Percentiles rank a stretch among this genome's conserved stretches.
These are phyloP conservation scores for Sebastes matsubarae DNA, from an alignment of 2,797 vertebrate species.

Conservation along the genomic window DNA sequence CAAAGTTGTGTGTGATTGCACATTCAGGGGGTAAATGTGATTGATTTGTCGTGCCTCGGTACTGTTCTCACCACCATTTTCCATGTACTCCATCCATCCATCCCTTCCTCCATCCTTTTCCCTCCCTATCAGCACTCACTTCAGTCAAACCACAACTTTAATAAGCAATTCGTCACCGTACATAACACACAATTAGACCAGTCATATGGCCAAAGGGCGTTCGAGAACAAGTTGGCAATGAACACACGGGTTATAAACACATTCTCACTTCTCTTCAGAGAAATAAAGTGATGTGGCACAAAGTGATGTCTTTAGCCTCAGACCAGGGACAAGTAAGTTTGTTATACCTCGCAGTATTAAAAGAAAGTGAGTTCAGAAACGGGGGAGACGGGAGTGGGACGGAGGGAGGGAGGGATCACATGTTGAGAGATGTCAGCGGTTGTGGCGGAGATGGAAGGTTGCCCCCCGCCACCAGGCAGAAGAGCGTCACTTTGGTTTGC, in stretches of 20 bases:
- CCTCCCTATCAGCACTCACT: constrained; percentile 45
- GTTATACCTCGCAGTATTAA: constrained; percentile 59
- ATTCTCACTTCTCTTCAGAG: constrained; percentile 59
- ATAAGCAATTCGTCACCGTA: constrained; percentile 71
- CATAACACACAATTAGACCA: constrained; percentile 70
- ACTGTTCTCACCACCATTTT: constrained; percentile 6
- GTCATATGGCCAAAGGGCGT: constrained; percentile 71
- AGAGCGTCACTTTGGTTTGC: constrained; percentile 76
- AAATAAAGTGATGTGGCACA: constrained; percentile 67
- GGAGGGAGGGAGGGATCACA: constrained; percentile 67
- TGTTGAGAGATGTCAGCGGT: constrained; percentile 74
- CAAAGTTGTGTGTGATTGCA: neutral
- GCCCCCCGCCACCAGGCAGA: constrained; percentile 71
- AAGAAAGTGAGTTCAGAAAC: constrained; percentile 46
- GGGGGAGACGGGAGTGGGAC: constrained; percentile 37
- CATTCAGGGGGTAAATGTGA: neutral
- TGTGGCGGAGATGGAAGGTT: constrained; percentile 72
- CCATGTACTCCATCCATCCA: constrained; percentile 4
- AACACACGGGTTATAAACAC: constrained; percentile 67
- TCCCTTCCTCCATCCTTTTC: constrained; percentile 19
- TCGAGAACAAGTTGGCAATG: constrained; percentile 64
- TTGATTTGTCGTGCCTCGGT: neutral
- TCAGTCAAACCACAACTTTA: constrained; percentile 71
- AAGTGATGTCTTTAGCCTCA: constrained; percentile 74
- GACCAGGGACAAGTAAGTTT: constrained; percentile 70